Evolutionary conservation across 37 sponge, comb jelly and placozoan genomes (phyloP), one percentile per base, ranked within the genome.

Genomic region (Ianthella basta): DNA sequence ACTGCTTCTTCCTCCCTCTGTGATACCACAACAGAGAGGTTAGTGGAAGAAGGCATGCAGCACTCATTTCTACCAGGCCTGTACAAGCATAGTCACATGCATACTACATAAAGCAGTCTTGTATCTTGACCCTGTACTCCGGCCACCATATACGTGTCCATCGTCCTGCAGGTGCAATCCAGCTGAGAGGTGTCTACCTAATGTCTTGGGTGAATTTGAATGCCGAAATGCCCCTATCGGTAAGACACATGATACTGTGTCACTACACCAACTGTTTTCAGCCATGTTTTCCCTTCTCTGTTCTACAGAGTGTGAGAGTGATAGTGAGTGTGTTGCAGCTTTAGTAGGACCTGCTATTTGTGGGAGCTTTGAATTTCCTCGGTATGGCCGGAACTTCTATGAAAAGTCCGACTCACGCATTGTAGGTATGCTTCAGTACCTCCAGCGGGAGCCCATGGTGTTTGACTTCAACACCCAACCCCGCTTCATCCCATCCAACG

Each of bases 1-100:
- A 25, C 25, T 6, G 85, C 88, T 35, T 53, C 80, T 25, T 92
- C 92, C 40, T 82, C 88, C 18, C 72, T 88, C 16, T 92, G 92
- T 63, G 29, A 39, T 15, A 77, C 89, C 8, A 56, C 68, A 50
- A 18, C 59, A 18, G 78, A 59, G 25, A 61, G 50, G 88, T 87
- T 24, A 24, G 54, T 50, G 50, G 50, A 44, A 8, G n/a, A n/a
- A n/a, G n/a, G n/a, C n/a, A n/a, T n/a, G n/a, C n/a, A n/a, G n/a
- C n/a, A n/a, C n/a, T n/a, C n/a, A n/a, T n/a, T 44, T 8, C 50
- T 8, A 44, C 8, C 8, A 44, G 50, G 50, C 8, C 3, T 8
- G 50, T 8, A 44, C 50, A 44, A 3, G 8, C 8, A 44, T 44
- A 44, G 50, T 44, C 6, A 44, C 50, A 10, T 44, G 8, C 50